Evolutionary conservation across 2,888 invertebrate species (phyloP).

Genomic region (Pristionchus entomophagus): DNA sequence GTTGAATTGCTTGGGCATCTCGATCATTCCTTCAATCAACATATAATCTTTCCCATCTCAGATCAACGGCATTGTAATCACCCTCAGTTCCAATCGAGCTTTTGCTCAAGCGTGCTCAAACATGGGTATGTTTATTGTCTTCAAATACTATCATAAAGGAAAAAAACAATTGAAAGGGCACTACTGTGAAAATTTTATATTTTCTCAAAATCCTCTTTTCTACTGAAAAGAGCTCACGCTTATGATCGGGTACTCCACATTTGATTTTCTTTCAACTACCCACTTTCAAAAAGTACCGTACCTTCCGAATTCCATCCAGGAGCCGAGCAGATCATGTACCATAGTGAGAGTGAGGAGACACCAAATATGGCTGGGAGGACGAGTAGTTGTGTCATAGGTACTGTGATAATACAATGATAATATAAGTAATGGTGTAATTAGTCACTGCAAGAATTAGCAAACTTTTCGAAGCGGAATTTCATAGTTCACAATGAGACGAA

Average conservation of each 20-base stretch:
- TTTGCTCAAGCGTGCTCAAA: no score
- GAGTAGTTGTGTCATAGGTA: conserved; percentile 69
- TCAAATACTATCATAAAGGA: no score
- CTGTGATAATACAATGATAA: background rate
- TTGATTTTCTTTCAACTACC: no score
- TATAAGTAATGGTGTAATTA: background rate
- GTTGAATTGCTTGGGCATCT: conserved; percentile 74
- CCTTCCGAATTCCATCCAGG: conserved; percentile 71
- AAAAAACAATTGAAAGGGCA: no score
- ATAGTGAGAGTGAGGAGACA: conserved; percentile 68
- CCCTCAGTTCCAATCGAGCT: no score
- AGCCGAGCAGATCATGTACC: conserved; percentile 72
- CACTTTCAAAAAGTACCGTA: conserved; percentile 24
- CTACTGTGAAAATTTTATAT: no score
- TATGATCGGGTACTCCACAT: no score
- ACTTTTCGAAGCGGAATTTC: no score
- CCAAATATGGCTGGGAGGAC: conserved; percentile 74
- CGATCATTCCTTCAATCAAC: conserved; percentile 48
- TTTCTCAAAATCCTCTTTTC: conserved; percentile 1
- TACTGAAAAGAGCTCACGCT: no score
- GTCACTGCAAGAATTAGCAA: conserved; percentile 4
- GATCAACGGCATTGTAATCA: background rate
- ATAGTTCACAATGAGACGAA: no score
- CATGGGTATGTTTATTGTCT: no score
- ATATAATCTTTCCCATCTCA: background rate